These are phyloP conservation scores for Agrochola lychnidis DNA, from an alignment of 2,888 invertebrate genomes.

Conservation along the genomic window DNA sequence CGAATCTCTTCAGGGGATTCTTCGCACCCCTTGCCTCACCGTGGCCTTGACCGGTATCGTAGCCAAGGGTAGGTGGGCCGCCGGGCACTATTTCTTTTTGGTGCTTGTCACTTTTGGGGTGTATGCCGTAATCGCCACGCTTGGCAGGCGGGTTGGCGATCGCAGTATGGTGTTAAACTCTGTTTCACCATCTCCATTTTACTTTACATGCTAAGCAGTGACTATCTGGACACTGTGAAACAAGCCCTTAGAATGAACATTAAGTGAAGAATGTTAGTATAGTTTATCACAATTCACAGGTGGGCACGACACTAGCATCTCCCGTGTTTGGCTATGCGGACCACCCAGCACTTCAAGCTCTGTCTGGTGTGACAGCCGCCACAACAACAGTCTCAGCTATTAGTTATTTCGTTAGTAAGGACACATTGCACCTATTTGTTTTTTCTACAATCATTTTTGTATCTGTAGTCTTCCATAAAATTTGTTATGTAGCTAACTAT, in stretches of 20 bases:
- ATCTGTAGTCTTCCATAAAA: conserved; percentile 72
- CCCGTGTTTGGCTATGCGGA: conserved; percentile 97
- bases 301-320: conserved; percentile 96
- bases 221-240: background rate
- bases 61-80: too few relatives aligned
- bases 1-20: too few relatives aligned
- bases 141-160: too few relatives aligned
- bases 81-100: too few relatives aligned
- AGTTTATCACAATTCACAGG: conserved; percentile 79
- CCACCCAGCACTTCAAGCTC: conserved; percentile 94
- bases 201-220: background rate
- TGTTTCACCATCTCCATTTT: background rate
- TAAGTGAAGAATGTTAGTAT: background rate
- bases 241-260: background rate
- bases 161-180: background rate
- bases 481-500: conserved; percentile 64
- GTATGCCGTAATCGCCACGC: too few relatives aligned
- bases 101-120: too few relatives aligned
- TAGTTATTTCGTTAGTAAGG: conserved; percentile 95
- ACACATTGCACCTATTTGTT: conserved; percentile 89
- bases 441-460: conserved; percentile 51
- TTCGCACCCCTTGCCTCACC: too few relatives aligned
- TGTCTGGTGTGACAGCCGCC: conserved; percentile 96
- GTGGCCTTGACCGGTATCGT: too few relatives aligned
- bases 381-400: conserved; percentile 96